A percentile compares a stretch with the other conserved stretches of the same genome.
Conservation (phyloP, 2,797 vertebrate genomes). For the Anas georgica region DNA sequence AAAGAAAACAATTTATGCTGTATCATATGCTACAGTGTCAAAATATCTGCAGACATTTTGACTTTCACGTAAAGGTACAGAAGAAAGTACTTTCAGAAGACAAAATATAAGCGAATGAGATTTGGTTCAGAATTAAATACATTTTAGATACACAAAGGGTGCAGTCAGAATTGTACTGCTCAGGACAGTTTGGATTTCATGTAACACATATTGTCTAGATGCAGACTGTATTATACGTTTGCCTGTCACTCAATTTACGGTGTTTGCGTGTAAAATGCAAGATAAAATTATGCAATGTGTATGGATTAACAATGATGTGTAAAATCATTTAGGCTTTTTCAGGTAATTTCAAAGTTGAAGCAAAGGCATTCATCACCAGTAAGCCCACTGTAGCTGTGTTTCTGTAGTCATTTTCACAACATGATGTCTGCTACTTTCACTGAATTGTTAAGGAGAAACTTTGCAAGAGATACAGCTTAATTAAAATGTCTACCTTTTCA, state of each 20-base stretch:
- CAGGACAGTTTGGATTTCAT: slow-evolving; percentile 52
- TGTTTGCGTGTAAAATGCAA: slow-evolving; percentile 53
- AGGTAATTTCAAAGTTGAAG: slow-evolving; percentile 23
- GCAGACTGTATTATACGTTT: slow-evolving; percentile 35
- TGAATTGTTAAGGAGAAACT: slow-evolving; percentile 24
- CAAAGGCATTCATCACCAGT: not conserved
- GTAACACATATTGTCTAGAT: slow-evolving; percentile 20
- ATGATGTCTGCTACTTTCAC: not conserved
- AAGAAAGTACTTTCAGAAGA: not conserved
- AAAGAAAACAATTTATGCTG: not conserved
- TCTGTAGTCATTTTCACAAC: slow-evolving; percentile 25
- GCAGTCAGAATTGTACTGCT: not conserved
- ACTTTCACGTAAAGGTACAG: slow-evolving; percentile 16
- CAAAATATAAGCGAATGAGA: not conserved
- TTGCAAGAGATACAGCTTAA: not conserved
- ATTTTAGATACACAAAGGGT: slow-evolving; percentile 14
- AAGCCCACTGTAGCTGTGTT: not conserved
- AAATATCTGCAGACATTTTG: slow-evolving; percentile 38
- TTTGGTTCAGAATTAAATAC: slow-evolving; percentile 37
- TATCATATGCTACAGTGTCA: not conserved
- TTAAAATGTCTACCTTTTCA: slow-evolving; percentile 23
- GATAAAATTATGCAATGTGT: slow-evolving; percentile 49
- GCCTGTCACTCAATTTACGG: slow-evolving; percentile 57
- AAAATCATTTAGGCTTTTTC: slow-evolving; percentile 41
- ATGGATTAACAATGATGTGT: slow-evolving; percentile 11